Conservation (phyloP, 2,113 vertebrate genomes). For the Cheirogaleus medius region DNA sequence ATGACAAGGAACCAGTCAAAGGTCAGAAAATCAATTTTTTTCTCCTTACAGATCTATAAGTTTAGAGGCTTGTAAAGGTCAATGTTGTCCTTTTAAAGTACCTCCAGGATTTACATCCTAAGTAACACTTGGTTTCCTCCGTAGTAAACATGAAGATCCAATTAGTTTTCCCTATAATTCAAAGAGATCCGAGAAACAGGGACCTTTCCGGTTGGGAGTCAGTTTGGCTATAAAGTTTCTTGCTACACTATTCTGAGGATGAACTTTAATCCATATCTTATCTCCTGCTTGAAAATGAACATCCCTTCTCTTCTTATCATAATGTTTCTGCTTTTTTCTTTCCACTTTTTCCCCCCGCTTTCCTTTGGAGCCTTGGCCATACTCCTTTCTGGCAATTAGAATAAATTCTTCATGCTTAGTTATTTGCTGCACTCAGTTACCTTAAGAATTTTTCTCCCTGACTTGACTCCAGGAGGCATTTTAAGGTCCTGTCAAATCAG, state of each 20-base stretch:
- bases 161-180: slow-evolving; percentile 79
- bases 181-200: slow-evolving; percentile 47
- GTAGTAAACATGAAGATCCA: slow-evolving; percentile 69
- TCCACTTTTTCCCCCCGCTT: not conserved
- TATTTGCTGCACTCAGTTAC: slow-evolving; percentile 82
- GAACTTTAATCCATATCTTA: slow-evolving; percentile 87
- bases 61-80: slow-evolving; percentile 75
- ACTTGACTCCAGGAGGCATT: slow-evolving; percentile 70
- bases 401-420: slow-evolving; percentile 72
- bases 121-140: slow-evolving; percentile 54
- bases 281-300: slow-evolving; percentile 87
- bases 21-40: slow-evolving; percentile 67
- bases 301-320: slow-evolving; percentile 88
- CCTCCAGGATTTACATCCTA: slow-evolving; percentile 73
- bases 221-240: slow-evolving; percentile 81
- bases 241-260: slow-evolving; percentile 82
- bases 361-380: slow-evolving; percentile 83
- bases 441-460: slow-evolving; percentile 81
- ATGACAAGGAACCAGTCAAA: slow-evolving; percentile 48
- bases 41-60: slow-evolving; percentile 67
- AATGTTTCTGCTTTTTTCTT: slow-evolving; percentile 83
- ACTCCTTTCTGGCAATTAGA: slow-evolving; percentile 83
- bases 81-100: slow-evolving; percentile 56
- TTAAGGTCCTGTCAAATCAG: slow-evolving; percentile 68
- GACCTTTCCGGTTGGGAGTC: slow-evolving; percentile 78